A percentile compares a stretch with the other conserved stretches of the same genome.
Evolutionary conservation across 2,113 vertebrate genomes (phyloP).

Genomic region (Pachycephala philippinensis): DNA sequence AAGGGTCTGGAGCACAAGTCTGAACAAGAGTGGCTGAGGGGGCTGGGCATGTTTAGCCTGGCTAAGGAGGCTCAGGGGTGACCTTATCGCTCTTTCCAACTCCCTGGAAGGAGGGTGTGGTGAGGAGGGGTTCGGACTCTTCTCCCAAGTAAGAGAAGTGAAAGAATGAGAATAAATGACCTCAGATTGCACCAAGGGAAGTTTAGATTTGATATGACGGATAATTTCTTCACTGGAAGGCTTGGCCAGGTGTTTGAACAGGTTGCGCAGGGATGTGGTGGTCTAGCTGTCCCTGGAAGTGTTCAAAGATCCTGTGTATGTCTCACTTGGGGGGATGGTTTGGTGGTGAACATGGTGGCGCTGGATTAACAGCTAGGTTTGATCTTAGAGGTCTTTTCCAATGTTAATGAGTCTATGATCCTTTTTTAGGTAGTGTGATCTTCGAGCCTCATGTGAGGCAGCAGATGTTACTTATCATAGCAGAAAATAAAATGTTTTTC

Average conservation of each 20-base stretch:
- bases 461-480: background rate
- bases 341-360: background rate
- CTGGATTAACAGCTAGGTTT: background rate
- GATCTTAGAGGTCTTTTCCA: background rate
- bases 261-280: background rate
- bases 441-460: background rate
- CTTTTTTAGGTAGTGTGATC: background rate
- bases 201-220: background rate
- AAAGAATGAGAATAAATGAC: background rate
- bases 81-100: fast-evolving
- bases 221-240: background rate
- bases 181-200: background rate
- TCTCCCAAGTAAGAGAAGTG: background rate
- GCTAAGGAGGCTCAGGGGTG: no score
- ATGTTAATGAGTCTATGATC: background rate
- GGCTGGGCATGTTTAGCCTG: background rate
- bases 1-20: background rate
- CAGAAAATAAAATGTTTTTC: background rate
- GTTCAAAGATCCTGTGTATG: background rate
- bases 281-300: background rate
- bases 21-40: background rate
- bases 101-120: fast-evolving
- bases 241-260: background rate
- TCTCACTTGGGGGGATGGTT: background rate
- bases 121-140: background rate